Evolutionary conservation across 1,140 invertebrate species (phyloP).

Genomic region (Scaptomyza pallida): DNA sequence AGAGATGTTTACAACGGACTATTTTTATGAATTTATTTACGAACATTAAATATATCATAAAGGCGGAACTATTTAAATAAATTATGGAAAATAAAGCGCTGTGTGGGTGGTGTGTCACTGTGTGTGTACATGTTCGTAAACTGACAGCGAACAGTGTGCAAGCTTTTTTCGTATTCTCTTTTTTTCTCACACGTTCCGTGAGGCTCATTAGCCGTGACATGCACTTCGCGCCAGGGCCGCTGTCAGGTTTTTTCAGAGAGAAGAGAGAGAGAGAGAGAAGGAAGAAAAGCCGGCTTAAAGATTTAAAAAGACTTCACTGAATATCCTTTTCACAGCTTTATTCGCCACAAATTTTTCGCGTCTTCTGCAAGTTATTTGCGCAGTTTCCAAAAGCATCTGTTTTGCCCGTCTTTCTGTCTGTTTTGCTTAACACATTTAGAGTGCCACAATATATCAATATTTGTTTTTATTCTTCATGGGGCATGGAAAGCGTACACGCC

Average conservation of each 20-base stretch:
- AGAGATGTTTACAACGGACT: constrained; percentile 34
- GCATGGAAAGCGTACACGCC: constrained; percentile 41
- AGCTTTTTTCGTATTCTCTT: constrained; percentile 1
- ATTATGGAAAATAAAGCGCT: constrained; percentile 61
- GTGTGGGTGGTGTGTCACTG: constrained; percentile 49
- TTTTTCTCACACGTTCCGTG: constrained; percentile 11
- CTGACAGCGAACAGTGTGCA: constrained; percentile 11
- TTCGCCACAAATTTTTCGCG: background rate
- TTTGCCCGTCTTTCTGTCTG: constrained; percentile 27
- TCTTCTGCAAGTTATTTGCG: constrained; percentile 58
- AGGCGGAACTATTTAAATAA: constrained; percentile 79
- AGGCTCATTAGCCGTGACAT: constrained; percentile 40
- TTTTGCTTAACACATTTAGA: constrained; percentile 24
- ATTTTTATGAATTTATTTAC: constrained; percentile 64
- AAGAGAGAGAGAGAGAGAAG: constrained; percentile 32
- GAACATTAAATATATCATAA: constrained; percentile 69
- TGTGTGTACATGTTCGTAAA: constrained; percentile 2
- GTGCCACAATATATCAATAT: constrained; percentile 61
- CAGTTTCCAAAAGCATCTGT: constrained; percentile 46
- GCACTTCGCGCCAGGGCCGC: constrained; percentile 30
- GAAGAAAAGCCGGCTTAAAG: constrained; percentile 20
- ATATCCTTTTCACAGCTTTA: background rate
- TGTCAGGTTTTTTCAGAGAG: constrained; percentile 9
- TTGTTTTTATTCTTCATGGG: background rate
- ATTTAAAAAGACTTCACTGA: constrained; percentile 1